Conservation (phyloP, 2,888 invertebrate species). For the Siphlonurus alternatus region DNA sequence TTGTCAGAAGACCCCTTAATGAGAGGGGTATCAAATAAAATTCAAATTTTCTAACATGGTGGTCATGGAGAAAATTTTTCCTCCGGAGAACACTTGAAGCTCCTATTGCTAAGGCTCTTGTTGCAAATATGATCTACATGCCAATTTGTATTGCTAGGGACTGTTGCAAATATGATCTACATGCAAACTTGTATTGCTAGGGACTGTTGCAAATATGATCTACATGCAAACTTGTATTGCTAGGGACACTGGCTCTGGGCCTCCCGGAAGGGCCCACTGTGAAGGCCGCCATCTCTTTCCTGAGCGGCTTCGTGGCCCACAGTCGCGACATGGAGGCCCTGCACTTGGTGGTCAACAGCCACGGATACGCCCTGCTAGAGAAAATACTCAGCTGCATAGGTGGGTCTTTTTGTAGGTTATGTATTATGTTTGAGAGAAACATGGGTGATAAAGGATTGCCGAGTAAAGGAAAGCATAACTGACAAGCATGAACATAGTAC, state of each 20-base stretch:
- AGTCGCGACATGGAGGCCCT: conserved; percentile 33
- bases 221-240: conserved; percentile 13
- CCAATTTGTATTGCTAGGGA: not conserved
- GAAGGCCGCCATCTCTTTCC: conserved; percentile 39
- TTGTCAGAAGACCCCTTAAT: too few species aligned
- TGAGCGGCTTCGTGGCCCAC: conserved; percentile 39
- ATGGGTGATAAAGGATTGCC: not conserved
- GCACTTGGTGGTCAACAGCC: conserved; percentile 34
- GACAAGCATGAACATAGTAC: too few species aligned
- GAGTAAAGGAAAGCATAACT: too few species aligned
- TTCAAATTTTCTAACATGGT: too few species aligned
- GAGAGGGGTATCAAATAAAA: too few species aligned
- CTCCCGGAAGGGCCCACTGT: conserved; percentile 42
- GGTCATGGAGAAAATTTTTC: too few species aligned
- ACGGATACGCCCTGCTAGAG: conserved; percentile 41
- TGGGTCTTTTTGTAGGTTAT: conserved; percentile 21
- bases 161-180: conserved; percentile 8
- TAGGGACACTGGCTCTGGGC: conserved; percentile 39
- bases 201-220: conserved; percentile 9
- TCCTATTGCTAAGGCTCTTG: not conserved
- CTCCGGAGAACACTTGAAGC: too few species aligned
- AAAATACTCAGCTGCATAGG: conserved; percentile 38
- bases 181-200: conserved; percentile 12
- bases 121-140: not conserved
- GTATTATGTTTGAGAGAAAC: not conserved